Conservation (phyloP, 2,888 invertebrate genomes). For the Melangyna quadrimaculata region DNA sequence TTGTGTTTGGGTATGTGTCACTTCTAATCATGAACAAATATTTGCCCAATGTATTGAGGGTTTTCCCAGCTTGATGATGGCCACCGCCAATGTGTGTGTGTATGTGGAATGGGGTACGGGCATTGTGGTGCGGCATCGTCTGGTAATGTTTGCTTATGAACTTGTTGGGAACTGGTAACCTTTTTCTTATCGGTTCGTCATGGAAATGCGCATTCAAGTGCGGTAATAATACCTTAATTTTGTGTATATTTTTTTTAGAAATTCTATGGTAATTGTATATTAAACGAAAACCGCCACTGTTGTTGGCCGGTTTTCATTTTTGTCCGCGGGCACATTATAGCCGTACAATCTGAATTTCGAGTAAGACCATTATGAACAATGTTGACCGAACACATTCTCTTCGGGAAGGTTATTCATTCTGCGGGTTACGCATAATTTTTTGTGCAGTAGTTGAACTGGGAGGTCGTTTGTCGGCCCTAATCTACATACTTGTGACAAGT, state of each 20-base stretch:
- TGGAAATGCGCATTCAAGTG: constrained; percentile 32
- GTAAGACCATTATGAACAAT: background rate
- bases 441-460: background rate
- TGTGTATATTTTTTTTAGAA: background rate
- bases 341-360: background rate
- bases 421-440: background rate
- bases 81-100: background rate
- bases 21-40: constrained; percentile 69
- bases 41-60: constrained; percentile 64
- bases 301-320: background rate
- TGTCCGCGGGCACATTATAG: background rate
- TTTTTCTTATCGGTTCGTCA: constrained; percentile 61
- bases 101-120: background rate
- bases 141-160: constrained; percentile 50
- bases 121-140: background rate
- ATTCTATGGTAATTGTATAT: constrained; percentile 45
- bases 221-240: constrained; percentile 1
- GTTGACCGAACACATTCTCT: constrained; percentile 10
- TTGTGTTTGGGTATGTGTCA: constrained; percentile 40
- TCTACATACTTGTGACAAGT: background rate
- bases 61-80: constrained; percentile 49
- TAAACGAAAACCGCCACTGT: constrained; percentile 59
- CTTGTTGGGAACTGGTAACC: constrained; percentile 52
- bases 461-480: background rate
- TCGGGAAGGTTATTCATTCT: background rate